These are phyloP conservation scores for Sparus aurata DNA, from an alignment of 2,797 vertebrate species.

Conservation along the genomic window DNA sequence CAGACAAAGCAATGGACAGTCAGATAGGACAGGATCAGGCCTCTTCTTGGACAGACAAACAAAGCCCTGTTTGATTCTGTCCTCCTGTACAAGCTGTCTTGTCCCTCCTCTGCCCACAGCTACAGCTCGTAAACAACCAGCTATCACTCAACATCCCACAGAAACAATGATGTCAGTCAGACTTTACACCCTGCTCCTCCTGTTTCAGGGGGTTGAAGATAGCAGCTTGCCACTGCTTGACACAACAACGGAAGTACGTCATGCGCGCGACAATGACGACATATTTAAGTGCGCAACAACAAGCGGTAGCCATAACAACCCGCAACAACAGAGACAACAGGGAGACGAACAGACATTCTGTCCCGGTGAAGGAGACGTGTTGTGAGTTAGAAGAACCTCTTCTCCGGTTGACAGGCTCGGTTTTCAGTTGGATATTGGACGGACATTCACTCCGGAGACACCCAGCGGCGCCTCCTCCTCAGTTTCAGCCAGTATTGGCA, in stretches of 20 bases:
- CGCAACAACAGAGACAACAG: no score
- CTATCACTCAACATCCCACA: slow-evolving; percentile 22
- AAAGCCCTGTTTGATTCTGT: slow-evolving; percentile 67
- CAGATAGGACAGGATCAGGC: slow-evolving; percentile 36
- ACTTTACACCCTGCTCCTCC: slow-evolving; percentile 7
- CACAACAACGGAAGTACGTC: slow-evolving; percentile 15
- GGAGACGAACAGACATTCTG: no score
- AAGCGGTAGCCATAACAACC: no score
- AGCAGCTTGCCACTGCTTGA: slow-evolving; percentile 30
- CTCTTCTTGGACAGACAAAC: slow-evolving; percentile 34
- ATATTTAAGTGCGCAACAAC: no score
- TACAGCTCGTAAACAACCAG: slow-evolving; percentile 42
- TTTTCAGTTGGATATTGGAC: no score
- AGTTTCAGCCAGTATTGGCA: no score
- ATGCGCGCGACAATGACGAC: no score
- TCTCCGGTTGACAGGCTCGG: no score
- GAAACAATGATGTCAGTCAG: slow-evolving; percentile 35
- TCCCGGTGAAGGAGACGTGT: no score
- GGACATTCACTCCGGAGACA: no score
- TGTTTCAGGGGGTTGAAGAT: background rate
- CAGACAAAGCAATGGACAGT: slow-evolving; percentile 44
- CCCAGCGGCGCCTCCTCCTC: no score
- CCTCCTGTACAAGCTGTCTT: slow-evolving; percentile 51
- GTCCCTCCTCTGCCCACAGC: slow-evolving; percentile 43
- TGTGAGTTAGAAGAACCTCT: no score